Conservation (phyloP, 2,888 invertebrate species). For the Mystacides longicornis region DNA sequence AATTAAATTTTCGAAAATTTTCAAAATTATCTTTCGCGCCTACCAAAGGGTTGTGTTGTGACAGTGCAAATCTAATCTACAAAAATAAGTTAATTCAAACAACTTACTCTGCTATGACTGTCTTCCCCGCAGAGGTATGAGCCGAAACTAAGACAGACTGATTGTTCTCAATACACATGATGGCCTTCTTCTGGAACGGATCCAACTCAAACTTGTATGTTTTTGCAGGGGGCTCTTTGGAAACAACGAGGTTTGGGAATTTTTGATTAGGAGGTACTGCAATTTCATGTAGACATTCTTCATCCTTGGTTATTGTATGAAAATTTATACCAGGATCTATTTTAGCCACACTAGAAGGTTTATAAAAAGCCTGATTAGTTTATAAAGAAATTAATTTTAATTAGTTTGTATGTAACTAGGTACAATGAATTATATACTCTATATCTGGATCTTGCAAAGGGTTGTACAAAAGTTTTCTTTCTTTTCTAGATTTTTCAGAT, state of each 20-base stretch:
- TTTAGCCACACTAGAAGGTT: conserved; percentile 56
- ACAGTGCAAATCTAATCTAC: too few species aligned
- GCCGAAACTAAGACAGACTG: conserved; percentile 98
- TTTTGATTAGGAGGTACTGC: conserved; percentile 84
- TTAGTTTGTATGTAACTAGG: background rate
- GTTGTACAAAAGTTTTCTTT: background rate
- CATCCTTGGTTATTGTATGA: conserved; percentile 81
- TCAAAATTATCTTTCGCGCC: too few species aligned
- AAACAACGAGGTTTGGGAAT: conserved; percentile 55
- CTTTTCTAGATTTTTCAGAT: background rate
- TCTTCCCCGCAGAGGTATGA: conserved; percentile 99
- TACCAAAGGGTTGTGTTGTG: too few species aligned
- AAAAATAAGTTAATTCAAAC: background rate
- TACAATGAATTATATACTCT: conserved; percentile 1
- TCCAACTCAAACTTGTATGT: conserved; percentile 92
- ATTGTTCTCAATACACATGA: conserved; percentile 93
- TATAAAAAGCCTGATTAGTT: too few species aligned
- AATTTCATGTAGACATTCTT: conserved; percentile 94
- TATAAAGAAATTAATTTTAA: background rate
- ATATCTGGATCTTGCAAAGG: conserved; percentile 9
- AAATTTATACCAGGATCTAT: conserved; percentile 75
- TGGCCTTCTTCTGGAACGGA: conserved; percentile 96
- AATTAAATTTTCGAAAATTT: too few species aligned
- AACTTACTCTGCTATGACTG: conserved; percentile 94
- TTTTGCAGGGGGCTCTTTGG: conserved; percentile 70